These are phyloP conservation scores for Horisme vitalbata DNA, from an alignment of 2,888 invertebrate genomes.

Conservation along the genomic window DNA sequence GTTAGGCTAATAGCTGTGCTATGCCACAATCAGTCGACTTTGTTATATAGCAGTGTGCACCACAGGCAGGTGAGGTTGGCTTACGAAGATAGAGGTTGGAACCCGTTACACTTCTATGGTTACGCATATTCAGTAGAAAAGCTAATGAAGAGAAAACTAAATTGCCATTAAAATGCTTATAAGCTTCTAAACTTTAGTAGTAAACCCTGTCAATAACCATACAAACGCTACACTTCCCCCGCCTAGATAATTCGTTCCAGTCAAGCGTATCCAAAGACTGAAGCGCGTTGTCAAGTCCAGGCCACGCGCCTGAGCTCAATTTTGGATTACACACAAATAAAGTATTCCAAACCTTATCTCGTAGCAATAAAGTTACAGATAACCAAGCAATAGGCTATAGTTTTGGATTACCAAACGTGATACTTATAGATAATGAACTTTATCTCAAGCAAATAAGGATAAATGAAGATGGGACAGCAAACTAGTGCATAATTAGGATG, in stretches of 20 bases:
- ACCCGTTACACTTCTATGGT: too few relatives aligned
- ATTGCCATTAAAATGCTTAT: not conserved
- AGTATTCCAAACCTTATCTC: not conserved
- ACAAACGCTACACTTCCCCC: conserved; percentile 51
- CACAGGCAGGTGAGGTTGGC: too few relatives aligned
- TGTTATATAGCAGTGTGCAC: too few relatives aligned
- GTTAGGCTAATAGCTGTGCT: too few relatives aligned
- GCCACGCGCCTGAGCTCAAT: conserved; percentile 64
- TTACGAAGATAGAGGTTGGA: too few relatives aligned
- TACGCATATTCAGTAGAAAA: too few relatives aligned
- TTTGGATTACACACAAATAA: conserved; percentile 45
- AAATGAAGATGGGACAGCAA: conserved; percentile 36
- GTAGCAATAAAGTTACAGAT: conserved; percentile 1
- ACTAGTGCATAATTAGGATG: conserved; percentile 54
- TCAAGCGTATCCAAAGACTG: conserved; percentile 71
- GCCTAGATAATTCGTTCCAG: conserved; percentile 75
- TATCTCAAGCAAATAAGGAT: conserved; percentile 23
- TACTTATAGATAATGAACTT: conserved; percentile 23
- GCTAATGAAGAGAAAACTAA: not conserved
- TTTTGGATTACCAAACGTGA: conserved; percentile 18
- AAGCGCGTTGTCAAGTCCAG: conserved; percentile 62
- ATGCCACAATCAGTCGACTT: too few relatives aligned
- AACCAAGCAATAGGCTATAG: conserved; percentile 20
- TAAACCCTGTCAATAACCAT: conserved; percentile 36
- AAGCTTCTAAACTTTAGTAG: conserved; percentile 18